phyloP scores from a whole-genome alignment of 2,797 vertebrate genomes.

The Tragelaphus oryx region DNA sequence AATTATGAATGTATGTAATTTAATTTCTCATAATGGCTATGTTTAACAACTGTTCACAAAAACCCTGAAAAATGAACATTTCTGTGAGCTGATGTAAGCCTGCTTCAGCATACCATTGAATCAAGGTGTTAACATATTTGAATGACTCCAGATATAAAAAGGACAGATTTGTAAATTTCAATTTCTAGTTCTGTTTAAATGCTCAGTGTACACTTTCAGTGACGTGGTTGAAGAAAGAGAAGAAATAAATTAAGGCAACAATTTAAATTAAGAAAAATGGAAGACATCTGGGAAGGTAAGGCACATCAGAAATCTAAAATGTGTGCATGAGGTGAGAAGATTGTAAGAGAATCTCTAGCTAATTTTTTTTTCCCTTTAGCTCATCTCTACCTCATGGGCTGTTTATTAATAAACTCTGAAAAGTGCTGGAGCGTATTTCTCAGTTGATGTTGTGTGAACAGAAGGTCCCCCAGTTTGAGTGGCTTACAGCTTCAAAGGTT shows the following conservation, averaged over 20 bases:
- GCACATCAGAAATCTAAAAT: neutral
- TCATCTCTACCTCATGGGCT: neutral
- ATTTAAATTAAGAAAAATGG: neutral
- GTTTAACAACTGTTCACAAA: neutral
- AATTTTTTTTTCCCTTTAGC: neutral
- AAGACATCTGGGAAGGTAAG: neutral
- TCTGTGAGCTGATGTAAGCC: neutral
- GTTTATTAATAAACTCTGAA: neutral
- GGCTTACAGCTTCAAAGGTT: neutral
- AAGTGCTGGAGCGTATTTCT: neutral
- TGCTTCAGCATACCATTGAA: neutral
- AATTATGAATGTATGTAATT: neutral
- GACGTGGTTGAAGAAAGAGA: neutral
- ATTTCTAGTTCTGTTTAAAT: neutral
- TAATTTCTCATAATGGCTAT: neutral
- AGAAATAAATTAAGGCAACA: neutral
- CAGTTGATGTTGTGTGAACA: neutral
- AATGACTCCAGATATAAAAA: neutral
- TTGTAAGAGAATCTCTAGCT: neutral
- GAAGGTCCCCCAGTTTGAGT: neutral
- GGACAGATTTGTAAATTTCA: neutral
- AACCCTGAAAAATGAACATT: neutral
- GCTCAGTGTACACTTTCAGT: neutral
- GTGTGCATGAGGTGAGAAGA: neutral
- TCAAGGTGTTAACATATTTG: neutral